Conservation (phyloP, 2,113 vertebrate genomes). For the Gymnobelideus leadbeateri region DNA sequence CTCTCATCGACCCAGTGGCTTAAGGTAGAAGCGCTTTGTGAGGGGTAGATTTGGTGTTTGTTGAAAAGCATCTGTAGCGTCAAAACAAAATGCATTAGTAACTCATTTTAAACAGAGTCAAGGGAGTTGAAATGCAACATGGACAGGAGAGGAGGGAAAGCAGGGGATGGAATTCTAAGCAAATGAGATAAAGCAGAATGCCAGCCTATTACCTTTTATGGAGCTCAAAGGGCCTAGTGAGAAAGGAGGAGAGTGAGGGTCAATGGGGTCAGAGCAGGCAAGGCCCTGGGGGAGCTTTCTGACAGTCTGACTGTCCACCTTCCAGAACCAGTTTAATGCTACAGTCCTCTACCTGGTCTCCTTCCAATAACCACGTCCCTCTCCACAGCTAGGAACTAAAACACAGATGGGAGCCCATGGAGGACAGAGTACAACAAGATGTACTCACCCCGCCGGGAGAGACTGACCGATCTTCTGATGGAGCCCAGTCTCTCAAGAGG, state of each 20-base stretch:
- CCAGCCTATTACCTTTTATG: neutral
- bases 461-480: slow-evolving; percentile 91
- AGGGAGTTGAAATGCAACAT: neutral
- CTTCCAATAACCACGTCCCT: neutral
- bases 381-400: neutral
- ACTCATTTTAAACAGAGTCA: neutral
- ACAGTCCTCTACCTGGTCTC: neutral
- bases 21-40: neutral
- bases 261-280: neutral
- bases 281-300: neutral
- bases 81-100: neutral
- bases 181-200: neutral
- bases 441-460: slow-evolving; percentile 88
- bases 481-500: slow-evolving; percentile 90
- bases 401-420: neutral
- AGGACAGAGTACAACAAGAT: neutral
- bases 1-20: neutral
- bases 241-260: neutral
- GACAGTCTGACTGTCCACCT: neutral
- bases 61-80: neutral
- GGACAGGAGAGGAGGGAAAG: neutral
- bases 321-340: neutral
- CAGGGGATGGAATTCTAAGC: neutral
- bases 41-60: neutral
- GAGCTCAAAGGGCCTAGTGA: neutral